Evolutionary conservation across 1,140 invertebrate species (phyloP).

Genomic region (Ooceraea biroi): DNA sequence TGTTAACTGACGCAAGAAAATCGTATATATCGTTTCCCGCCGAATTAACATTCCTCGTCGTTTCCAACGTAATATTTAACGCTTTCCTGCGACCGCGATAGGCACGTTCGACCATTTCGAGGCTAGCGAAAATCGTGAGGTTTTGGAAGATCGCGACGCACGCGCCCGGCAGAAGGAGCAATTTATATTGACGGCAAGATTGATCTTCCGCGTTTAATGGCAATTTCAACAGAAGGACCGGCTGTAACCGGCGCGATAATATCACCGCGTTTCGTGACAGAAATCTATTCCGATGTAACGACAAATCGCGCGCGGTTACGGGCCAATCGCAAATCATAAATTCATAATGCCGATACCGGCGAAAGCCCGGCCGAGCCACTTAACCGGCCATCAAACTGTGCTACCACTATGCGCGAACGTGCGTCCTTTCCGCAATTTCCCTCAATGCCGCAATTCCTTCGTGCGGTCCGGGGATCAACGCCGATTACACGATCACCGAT

Average conservation of each 20-base stretch:
- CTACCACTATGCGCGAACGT: conserved; percentile 15
- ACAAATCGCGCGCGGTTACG: conserved; percentile 25
- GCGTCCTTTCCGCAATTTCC: conserved; percentile 62
- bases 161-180: too few relatives aligned
- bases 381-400: conserved; percentile 27
- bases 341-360: not conserved
- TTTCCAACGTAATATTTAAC: not conserved
- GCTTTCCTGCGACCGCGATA: not conserved
- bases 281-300: conserved; percentile 19
- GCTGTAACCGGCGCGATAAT: conserved; percentile 2
- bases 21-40: not conserved
- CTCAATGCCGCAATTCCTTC: conserved; percentile 49
- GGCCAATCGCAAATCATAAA: conserved; percentile 19
- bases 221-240: not conserved
- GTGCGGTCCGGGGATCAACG: conserved; percentile 46
- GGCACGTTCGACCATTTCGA: too few relatives aligned
- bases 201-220: conserved; percentile 23
- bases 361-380: conserved; percentile 18
- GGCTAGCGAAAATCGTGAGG: too few relatives aligned
- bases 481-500: conserved; percentile 48
- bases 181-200: not conserved
- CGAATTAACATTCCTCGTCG: not conserved
- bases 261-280: not conserved
- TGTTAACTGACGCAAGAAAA: conserved; percentile 36
- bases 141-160: not conserved